These are phyloP conservation scores for Tamias sibiricus DNA, from an alignment of 2,113 vertebrate genomes.

Conservation along the genomic window DNA sequence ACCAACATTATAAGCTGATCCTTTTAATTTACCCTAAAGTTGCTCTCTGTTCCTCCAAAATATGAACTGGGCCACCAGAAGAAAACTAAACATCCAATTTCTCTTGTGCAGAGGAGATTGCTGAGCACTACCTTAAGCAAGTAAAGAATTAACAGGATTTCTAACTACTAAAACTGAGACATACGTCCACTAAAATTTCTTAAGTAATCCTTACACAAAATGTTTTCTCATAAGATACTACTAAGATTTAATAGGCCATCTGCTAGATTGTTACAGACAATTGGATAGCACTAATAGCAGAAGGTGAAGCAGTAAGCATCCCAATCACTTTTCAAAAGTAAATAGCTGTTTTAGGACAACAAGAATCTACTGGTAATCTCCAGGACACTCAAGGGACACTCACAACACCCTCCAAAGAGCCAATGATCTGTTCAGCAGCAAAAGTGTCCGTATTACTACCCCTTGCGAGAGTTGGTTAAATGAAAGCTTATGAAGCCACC, in stretches of 20 bases:
- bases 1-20: not conserved
- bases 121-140: not conserved
- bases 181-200: not conserved
- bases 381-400: not conserved
- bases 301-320: not conserved
- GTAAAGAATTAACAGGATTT: not conserved
- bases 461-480: not conserved
- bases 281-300: slow-evolving; percentile 35
- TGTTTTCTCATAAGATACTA: slow-evolving; percentile 54
- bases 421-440: not conserved
- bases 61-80: not conserved
- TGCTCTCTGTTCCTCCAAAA: not conserved
- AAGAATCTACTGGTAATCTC: slow-evolving; percentile 1
- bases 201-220: not conserved
- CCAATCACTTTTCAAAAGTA: not conserved
- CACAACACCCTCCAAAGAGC: not conserved
- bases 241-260: slow-evolving; percentile 45
- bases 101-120: not conserved
- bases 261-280: not conserved
- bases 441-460: not conserved
- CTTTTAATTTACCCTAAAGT: not conserved
- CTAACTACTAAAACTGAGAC: slow-evolving; percentile 3
- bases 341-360: not conserved
- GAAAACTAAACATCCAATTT: not conserved
- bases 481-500: not conserved